Percentiles rank a stretch among this genome's conserved stretches.
These are phyloP conservation scores for Spodoptera litura DNA, from an alignment of 1,140 invertebrate species.

Conservation along the genomic window DNA sequence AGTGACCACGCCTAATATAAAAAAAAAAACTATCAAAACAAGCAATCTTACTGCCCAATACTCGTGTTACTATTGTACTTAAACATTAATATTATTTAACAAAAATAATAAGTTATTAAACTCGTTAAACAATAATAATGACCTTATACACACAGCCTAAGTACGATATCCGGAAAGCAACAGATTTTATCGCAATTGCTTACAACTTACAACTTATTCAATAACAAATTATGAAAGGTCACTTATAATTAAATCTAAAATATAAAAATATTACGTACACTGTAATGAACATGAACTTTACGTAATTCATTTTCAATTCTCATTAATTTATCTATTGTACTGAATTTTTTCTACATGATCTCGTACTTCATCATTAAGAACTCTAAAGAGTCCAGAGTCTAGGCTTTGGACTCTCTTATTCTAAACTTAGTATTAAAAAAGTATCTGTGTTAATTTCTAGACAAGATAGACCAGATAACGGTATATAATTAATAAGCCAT, in stretches of 20 bases:
- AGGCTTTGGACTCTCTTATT: too few relatives aligned
- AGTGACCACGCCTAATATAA: too few relatives aligned
- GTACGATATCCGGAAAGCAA: constrained; percentile 57
- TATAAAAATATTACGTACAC: constrained; percentile 25
- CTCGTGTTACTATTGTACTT: too few relatives aligned
- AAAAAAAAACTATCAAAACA: too few relatives aligned
- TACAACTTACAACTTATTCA: constrained; percentile 44
- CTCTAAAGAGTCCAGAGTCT: too few relatives aligned
- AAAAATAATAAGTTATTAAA: not conserved
- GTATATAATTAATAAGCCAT: too few relatives aligned
- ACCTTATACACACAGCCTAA: constrained; percentile 29
- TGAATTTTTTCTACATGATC: not conserved
- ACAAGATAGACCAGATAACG: too few relatives aligned
- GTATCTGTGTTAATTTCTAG: too few relatives aligned
- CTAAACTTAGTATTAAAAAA: too few relatives aligned
- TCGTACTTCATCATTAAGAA: too few relatives aligned
- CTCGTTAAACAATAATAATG: not conserved
- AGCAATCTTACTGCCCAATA: too few relatives aligned
- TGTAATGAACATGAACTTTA: not conserved
- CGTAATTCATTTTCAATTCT: too few relatives aligned
- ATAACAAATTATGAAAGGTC: constrained; percentile 51
- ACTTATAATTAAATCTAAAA: constrained; percentile 28
- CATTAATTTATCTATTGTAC: not conserved
- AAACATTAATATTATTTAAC: not conserved
- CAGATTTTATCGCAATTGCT: constrained; percentile 44